A percentile compares a stretch with the other conserved stretches of the same genome.
phyloP scores from a whole-genome alignment of 2,113 vertebrate species.

The Paedocypris sp. region DNA sequence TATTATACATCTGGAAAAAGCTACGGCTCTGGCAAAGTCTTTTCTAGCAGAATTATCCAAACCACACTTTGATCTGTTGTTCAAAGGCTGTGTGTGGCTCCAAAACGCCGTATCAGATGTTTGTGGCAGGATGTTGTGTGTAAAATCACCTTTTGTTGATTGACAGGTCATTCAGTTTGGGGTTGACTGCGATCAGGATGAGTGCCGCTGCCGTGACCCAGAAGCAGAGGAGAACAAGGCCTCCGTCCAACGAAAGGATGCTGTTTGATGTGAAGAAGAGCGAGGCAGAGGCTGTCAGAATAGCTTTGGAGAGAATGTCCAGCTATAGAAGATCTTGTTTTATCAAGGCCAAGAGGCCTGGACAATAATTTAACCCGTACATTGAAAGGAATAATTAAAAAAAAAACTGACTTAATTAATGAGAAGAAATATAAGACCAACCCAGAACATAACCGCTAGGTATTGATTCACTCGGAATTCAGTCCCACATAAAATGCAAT shows the following conservation, averaged over 20 bases:
- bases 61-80: conserved; percentile 13
- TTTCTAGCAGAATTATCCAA: conserved; percentile 1
- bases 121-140: background rate
- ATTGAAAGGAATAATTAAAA: too few species aligned
- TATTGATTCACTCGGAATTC: too few species aligned
- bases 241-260: conserved; percentile 35
- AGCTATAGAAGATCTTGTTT: too few species aligned
- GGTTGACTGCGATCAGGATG: conserved; percentile 82
- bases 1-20: conserved; percentile 7
- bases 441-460: too few species aligned
- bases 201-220: conserved; percentile 89
- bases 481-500: too few species aligned
- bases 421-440: too few species aligned
- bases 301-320: conserved; percentile 25
- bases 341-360: too few species aligned
- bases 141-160: conserved; percentile 5
- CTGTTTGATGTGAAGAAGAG: conserved; percentile 6
- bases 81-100: conserved; percentile 8
- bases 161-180: conserved; percentile 86
- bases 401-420: too few species aligned
- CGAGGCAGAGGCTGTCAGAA: conserved; percentile 18
- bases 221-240: conserved; percentile 82
- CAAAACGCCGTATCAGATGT: conserved; percentile 1
- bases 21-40: background rate
- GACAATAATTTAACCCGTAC: too few species aligned